phyloP scores from a whole-genome alignment of 2,113 vertebrate species.

The Gorsachius goisagi region DNA sequence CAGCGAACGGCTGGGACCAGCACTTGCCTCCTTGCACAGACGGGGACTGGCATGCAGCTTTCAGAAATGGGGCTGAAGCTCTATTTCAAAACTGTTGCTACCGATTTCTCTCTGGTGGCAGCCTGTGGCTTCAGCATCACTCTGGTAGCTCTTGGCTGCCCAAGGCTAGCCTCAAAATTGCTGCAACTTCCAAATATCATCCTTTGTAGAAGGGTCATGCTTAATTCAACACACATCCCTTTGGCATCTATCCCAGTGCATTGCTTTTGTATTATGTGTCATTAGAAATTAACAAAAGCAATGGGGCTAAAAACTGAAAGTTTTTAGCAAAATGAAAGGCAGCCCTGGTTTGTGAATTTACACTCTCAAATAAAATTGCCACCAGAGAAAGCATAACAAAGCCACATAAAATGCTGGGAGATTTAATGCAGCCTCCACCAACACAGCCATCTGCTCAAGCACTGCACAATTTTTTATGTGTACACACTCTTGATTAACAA shows the following conservation, averaged over 20 bases:
- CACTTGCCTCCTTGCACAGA: not conserved
- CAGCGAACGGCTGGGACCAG: not conserved
- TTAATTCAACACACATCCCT: not conserved
- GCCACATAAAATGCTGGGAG: not conserved
- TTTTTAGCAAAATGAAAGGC: not conserved
- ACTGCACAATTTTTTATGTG: not conserved
- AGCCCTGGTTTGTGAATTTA: not conserved
- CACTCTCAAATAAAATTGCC: not conserved
- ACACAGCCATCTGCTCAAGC: not conserved
- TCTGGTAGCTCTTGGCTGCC: not conserved
- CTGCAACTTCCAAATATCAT: not conserved
- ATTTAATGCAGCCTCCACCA: not conserved
- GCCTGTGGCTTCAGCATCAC: not conserved
- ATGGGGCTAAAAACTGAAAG: not conserved
- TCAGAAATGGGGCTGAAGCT: not conserved
- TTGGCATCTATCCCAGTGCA: not conserved
- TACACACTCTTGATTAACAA: not conserved
- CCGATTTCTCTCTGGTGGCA: not conserved
- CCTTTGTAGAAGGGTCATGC: not conserved
- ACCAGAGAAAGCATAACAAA: not conserved
- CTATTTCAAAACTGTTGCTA: not conserved
- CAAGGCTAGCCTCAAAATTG: not conserved
- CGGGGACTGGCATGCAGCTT: rapidly evolving
- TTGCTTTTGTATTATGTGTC: not conserved
- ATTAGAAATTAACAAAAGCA: not conserved